A percentile compares a stretch with the other conserved stretches of the same genome.
These are phyloP conservation scores for Phenacoccus solenopsis DNA, from an alignment of 1,140 invertebrate species.

Conservation along the genomic window DNA sequence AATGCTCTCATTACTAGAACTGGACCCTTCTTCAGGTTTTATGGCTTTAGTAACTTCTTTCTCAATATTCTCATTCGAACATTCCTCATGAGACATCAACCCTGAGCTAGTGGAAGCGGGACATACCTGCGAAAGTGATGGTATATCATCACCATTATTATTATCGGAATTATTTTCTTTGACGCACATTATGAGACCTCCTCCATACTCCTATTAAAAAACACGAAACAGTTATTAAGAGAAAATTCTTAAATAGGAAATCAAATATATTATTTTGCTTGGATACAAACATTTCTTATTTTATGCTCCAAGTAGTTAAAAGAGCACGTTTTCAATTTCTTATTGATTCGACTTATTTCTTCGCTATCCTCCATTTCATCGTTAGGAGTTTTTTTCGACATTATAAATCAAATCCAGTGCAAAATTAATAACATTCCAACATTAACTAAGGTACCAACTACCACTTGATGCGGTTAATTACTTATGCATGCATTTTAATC, in stretches of 20 bases:
- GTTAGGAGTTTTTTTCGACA: not conserved
- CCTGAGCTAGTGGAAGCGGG: not conserved
- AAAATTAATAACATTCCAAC: no score
- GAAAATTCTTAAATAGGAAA: not conserved
- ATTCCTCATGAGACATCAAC: not conserved
- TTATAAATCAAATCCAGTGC: no score
- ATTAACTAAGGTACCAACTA: no score
- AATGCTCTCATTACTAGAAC: not conserved
- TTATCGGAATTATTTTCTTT: not conserved
- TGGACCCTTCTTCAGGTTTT: not conserved
- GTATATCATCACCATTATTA: not conserved
- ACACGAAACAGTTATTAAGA: not conserved
- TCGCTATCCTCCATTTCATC: not conserved
- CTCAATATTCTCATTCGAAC: not conserved
- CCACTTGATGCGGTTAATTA: no score
- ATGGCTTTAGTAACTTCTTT: not conserved
- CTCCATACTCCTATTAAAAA: conserved; percentile 20
- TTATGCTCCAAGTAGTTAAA: not conserved
- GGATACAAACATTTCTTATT: conserved; percentile 34
- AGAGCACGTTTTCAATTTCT: not conserved
- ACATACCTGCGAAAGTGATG: conserved; percentile 37
- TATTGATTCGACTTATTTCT: not conserved
- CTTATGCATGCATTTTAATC: no score
- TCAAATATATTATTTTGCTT: conserved; percentile 44
- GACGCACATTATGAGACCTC: not conserved